Evolutionary conservation across 2,797 vertebrate species (phyloP).

Genomic region (Poeciliopsis turneri): DNA sequence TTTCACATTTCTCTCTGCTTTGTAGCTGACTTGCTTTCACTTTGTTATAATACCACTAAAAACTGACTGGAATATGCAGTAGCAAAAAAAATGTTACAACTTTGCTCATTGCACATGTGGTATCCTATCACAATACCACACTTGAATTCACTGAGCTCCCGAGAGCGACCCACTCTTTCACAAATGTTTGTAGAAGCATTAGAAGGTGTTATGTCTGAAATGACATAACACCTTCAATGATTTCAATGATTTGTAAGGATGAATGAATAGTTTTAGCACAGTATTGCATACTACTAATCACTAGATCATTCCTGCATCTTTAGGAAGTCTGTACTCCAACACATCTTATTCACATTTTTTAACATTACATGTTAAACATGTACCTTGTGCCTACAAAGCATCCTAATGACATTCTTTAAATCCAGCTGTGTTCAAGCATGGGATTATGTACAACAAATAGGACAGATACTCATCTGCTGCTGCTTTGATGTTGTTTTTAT

Average conservation of each 20-base stretch:
- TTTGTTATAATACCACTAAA: not conserved
- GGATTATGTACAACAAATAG: not conserved
- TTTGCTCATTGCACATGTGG: not conserved
- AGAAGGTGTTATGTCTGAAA: not conserved
- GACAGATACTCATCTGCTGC: not conserved
- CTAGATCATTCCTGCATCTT: not conserved
- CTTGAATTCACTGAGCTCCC: not conserved
- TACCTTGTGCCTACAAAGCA: not conserved
- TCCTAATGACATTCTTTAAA: not conserved
- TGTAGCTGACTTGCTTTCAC: not conserved
- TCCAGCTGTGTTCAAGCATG: not conserved
- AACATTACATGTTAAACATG: not conserved
- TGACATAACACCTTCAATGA: no score
- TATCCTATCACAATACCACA: not conserved
- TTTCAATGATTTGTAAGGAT: not conserved
- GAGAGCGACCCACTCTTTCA: not conserved
- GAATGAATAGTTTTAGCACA: not conserved
- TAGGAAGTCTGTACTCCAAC: not conserved
- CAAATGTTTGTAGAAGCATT: not conserved
- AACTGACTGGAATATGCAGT: not conserved
- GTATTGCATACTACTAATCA: not conserved
- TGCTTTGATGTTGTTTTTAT: not conserved
- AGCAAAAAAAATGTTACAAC: not conserved
- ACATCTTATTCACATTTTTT: not conserved
- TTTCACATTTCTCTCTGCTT: not conserved